Evolutionary conservation across 2,113 vertebrate genomes (phyloP).

Genomic region (Turdus rufiventris): DNA sequence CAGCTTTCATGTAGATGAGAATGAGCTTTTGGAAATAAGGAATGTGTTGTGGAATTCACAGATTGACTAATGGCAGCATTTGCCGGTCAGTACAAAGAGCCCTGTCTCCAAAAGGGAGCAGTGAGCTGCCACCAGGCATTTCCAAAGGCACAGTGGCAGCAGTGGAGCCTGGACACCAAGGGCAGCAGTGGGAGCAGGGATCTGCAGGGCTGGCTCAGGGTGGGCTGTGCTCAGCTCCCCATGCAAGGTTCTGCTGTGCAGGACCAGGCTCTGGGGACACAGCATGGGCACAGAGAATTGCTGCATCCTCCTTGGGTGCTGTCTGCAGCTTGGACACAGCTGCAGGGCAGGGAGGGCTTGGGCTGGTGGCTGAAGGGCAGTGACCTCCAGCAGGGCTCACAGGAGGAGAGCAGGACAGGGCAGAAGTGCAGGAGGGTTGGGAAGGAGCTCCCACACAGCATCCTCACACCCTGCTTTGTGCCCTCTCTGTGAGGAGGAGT

Average conservation of each 20-base stretch:
- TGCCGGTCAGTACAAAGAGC: not conserved
- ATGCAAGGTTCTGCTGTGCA: not conserved
- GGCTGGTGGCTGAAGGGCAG: not conserved
- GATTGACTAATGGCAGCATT: not conserved
- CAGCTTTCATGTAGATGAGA: not conserved
- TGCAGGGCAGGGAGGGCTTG: not conserved
- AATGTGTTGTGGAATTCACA: not conserved
- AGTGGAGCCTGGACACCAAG: accelerated
- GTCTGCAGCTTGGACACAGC: not conserved
- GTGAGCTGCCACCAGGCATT: not conserved
- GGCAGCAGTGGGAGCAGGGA: not conserved
- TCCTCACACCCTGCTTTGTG: not conserved
- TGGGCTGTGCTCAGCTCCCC: not conserved
- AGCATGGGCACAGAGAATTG: not conserved
- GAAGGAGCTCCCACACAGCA: not conserved
- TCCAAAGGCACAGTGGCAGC: not conserved
- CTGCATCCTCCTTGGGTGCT: not conserved
- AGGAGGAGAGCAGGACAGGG: not conserved
- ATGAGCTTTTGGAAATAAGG: not conserved
- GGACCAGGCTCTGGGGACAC: not conserved
- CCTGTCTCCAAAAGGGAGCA: not conserved
- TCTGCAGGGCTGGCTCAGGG: not conserved
- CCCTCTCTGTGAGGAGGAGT: accelerated
- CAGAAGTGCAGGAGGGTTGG: not conserved
- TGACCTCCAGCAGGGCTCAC: not conserved